These are phyloP conservation scores for Epistrophe grossulariae DNA, from an alignment of 2,888 invertebrate genomes.

Conservation along the genomic window DNA sequence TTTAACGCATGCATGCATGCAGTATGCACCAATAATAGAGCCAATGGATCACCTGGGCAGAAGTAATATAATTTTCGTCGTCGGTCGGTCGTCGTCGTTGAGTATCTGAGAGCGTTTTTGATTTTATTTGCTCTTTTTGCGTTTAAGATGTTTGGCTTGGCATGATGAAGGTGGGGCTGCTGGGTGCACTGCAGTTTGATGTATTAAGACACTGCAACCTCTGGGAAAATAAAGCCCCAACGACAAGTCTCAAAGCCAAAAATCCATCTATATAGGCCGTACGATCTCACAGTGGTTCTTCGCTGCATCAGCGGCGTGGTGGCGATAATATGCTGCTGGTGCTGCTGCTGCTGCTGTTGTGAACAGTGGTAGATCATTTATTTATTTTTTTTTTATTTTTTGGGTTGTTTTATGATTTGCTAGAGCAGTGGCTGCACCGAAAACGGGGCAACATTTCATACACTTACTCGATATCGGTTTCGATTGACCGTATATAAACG, in stretches of 20 bases:
- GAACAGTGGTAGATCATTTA: constrained; percentile 72
- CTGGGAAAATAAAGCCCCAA: constrained; percentile 62
- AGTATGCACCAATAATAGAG: constrained; percentile 33
- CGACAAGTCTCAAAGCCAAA: constrained; percentile 69
- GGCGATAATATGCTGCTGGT: constrained; percentile 68
- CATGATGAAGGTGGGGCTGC: constrained; percentile 75
- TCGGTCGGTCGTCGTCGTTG: constrained; percentile 32
- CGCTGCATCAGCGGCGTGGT: constrained; percentile 54
- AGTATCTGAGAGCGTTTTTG: constrained; percentile 61
- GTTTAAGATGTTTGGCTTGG: constrained; percentile 59
- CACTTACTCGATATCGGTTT: constrained; percentile 78
- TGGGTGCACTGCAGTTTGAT: constrained; percentile 72
- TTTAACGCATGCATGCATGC: constrained; percentile 65
- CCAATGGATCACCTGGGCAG: constrained; percentile 70
- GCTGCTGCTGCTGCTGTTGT: constrained; percentile 65
- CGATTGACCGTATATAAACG: constrained; percentile 84
- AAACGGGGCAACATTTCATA: constrained; percentile 72
- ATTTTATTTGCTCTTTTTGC: constrained; percentile 64
- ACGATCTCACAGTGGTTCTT: constrained; percentile 75
- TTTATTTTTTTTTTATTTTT: constrained; percentile 18
- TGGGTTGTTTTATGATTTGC: constrained; percentile 73
- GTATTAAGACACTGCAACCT: constrained; percentile 59
- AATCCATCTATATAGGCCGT: constrained; percentile 60
- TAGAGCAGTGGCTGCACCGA: constrained; percentile 63
- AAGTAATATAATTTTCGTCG: constrained; percentile 41